Evolutionary conservation across 2,797 vertebrate species (phyloP).

Genomic region (Eurystomus glaucurus): DNA sequence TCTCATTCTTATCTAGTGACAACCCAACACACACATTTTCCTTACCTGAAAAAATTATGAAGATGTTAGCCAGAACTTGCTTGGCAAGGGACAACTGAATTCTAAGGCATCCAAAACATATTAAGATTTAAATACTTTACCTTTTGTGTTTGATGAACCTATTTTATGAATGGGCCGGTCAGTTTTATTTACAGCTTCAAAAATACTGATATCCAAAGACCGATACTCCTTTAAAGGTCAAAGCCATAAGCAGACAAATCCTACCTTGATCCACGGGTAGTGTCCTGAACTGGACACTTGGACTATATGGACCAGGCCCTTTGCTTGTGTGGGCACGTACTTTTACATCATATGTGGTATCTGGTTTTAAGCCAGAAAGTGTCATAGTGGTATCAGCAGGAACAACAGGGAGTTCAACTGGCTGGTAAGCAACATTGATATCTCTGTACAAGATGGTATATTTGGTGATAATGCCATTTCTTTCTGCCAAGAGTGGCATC

Average conservation of each 20-base stretch:
- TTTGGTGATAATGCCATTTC: constrained; percentile 94
- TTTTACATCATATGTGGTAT: constrained; percentile 99
- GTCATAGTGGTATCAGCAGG: constrained; percentile 93
- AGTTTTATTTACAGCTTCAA: constrained; percentile 85
- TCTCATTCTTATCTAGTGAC: constrained; percentile 38
- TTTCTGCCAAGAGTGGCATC: constrained; percentile 91
- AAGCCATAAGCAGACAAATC: constrained; percentile 91
- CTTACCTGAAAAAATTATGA: constrained; percentile 83
- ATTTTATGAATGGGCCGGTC: constrained; percentile 82
- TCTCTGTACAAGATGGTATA: constrained; percentile 97
- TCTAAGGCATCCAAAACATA: constrained; percentile 81
- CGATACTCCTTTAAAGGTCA: constrained; percentile 85
- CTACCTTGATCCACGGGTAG: constrained; percentile 99
- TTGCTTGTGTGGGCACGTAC: constrained; percentile 99
- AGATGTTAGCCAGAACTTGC: constrained; percentile 80
- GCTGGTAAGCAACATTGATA: constrained; percentile 96
- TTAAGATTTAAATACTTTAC: constrained; percentile 86
- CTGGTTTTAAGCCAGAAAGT: constrained; percentile 96
- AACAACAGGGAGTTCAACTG: constrained; percentile 93
- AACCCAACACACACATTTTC: constrained; percentile 43
- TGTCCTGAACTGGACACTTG: constrained; percentile 99
- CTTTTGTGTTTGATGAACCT: constrained; percentile 83
- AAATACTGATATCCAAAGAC: constrained; percentile 84
- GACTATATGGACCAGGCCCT: constrained; percentile 99
- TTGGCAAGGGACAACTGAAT: constrained; percentile 79